Evolutionary conservation across 2,113 vertebrate genomes (phyloP).

Genomic region (Muscicapa adusta): DNA sequence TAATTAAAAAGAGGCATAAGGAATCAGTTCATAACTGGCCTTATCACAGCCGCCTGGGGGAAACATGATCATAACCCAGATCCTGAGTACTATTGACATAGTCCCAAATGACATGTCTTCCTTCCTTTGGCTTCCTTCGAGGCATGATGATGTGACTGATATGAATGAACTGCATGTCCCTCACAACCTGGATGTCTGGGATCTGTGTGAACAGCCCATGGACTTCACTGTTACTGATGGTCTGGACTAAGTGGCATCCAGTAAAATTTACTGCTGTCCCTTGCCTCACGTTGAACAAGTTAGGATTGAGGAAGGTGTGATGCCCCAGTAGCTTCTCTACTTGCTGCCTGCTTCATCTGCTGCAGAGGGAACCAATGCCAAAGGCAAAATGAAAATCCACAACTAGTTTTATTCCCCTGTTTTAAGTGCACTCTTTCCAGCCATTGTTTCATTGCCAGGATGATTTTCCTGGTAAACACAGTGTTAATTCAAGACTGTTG

Average conservation of each 20-base stretch:
- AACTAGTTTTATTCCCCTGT: not conserved
- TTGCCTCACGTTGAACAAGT: not conserved
- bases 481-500: not conserved
- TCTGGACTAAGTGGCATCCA: not conserved
- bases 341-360: not conserved
- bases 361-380: not conserved
- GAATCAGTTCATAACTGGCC: not conserved
- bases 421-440: not conserved
- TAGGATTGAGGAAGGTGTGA: not conserved
- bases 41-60: not conserved
- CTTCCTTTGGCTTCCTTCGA: not conserved
- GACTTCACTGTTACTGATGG: not conserved
- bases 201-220: not conserved
- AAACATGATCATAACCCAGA: not conserved
- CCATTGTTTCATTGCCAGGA: not conserved
- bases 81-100: rapidly evolving
- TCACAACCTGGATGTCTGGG: not conserved
- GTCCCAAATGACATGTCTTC: not conserved
- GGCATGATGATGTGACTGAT: not conserved
- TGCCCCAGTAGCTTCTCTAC: not conserved
- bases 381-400: not conserved
- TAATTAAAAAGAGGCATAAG: not conserved
- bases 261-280: not conserved
- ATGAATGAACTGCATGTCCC: not conserved
- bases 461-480: not conserved